phyloP scores from a whole-genome alignment of 1,140 invertebrate species.

The Drosophila orena region DNA sequence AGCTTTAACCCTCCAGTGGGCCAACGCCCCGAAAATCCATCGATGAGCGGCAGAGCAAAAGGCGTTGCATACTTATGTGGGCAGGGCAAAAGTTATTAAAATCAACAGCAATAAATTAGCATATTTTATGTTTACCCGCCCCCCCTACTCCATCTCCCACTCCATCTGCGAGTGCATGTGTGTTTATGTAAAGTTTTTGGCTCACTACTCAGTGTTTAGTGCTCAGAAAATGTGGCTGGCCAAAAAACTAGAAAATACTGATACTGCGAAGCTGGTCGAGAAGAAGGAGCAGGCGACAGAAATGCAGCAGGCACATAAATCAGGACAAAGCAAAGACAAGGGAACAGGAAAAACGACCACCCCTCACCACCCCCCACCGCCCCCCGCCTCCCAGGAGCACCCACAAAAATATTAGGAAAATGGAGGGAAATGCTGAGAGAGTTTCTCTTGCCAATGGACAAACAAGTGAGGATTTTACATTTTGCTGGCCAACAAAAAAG shows the following conservation, averaged over 20 bases:
- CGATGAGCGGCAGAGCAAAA: slow-evolving; percentile 18
- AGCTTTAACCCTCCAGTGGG: slow-evolving; percentile 22
- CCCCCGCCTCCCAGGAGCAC: not conserved
- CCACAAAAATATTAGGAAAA: slow-evolving; percentile 38
- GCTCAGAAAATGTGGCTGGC: slow-evolving; percentile 22
- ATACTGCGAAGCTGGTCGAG: slow-evolving; percentile 12
- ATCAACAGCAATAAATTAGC: slow-evolving; percentile 81
- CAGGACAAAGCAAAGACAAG: slow-evolving; percentile 70
- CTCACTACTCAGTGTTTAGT: slow-evolving; percentile 8
- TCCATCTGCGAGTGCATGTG: not conserved
- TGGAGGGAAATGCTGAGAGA: slow-evolving; percentile 2
- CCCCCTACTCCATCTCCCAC: no score
- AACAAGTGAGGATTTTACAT: slow-evolving; percentile 62
- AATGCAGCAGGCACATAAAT: slow-evolving; percentile 67
- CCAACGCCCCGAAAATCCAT: slow-evolving; percentile 24
- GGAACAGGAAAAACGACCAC: slow-evolving; percentile 1
- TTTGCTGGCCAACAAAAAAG: slow-evolving; percentile 41
- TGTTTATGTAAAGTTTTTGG: slow-evolving; percentile 25
- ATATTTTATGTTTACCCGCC: slow-evolving; percentile 61
- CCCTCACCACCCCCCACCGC: not conserved
- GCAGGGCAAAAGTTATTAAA: slow-evolving; percentile 71
- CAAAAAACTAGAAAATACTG: slow-evolving; percentile 25
- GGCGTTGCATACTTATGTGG: slow-evolving; percentile 60
- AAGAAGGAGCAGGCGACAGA: slow-evolving; percentile 50
- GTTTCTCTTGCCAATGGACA: slow-evolving; percentile 38